Evolutionary conservation across 2,888 invertebrate genomes (phyloP), one percentile per base, ranked within the genome.

Genomic region (Pardosa pseudoannulata): DNA sequence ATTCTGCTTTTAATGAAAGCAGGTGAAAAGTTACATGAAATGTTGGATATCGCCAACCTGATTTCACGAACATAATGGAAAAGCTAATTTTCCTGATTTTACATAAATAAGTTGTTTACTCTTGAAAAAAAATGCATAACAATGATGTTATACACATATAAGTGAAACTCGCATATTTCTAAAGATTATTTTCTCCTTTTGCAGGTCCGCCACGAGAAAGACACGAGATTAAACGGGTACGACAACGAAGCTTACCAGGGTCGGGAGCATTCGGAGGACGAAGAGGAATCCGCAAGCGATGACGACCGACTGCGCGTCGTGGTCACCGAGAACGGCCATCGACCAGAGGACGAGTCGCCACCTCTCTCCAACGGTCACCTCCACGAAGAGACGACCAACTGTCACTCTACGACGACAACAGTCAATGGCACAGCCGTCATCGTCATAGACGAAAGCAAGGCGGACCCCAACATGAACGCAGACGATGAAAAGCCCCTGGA

Each of bases 131-230:
- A n/a, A n/a, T n/a, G n/a, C n/a, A n/a, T n/a, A n/a, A n/a, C n/a
- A n/a, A n/a, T n/a, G n/a, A n/a, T n/a, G n/a, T n/a, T n/a, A n/a
- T n/a, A n/a, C n/a, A n/a, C n/a, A n/a, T n/a, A n/a, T 29, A 1
- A 16, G 16, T 31, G 67, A 13, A 13, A 16, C 2, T 50, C 29
- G 28, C n/a, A n/a, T n/a, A n/a, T n/a, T n/a, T n/a, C n/a, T n/a
- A n/a, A n/a, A n/a, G n/a, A n/a, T n/a, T 46, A 11, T 36, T 16
- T 67, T 7, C 6, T 56, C 32, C 27, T 27, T 9, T 72, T 72
- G 41, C 71, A 86, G 86, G 86, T 86, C 73, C 86, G 67, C 56
- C 73, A 67, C 29, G 83, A 79, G 62, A 86, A 86, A 70, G 86
- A 79, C 41, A 76, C 46, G n/a, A 23, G 62, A 46, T 32, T 32